phyloP scores from a whole-genome alignment of 2,888 invertebrate genomes.

The Yponomeuta sedellus region DNA sequence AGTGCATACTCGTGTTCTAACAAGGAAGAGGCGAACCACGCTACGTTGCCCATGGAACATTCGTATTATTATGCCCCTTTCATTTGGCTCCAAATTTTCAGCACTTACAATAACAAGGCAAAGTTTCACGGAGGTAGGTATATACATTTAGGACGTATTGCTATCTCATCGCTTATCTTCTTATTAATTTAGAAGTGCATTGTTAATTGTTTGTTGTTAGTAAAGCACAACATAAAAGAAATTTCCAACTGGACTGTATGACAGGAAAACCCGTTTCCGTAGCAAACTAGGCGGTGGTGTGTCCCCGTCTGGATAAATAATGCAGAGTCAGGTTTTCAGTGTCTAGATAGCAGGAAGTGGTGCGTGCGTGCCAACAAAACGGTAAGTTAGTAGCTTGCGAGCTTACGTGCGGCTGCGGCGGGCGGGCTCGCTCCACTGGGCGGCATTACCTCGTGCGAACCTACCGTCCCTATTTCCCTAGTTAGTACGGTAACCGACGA shows the following conservation, averaged over 20 bases:
- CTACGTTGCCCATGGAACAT: not conserved
- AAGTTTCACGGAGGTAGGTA: slow-evolving; percentile 1
- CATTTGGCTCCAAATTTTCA: slow-evolving; percentile 1
- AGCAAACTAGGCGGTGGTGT: not conserved
- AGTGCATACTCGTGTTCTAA: slow-evolving; percentile 1
- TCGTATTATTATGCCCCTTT: slow-evolving; percentile 7
- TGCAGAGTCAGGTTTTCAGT: slow-evolving; percentile 3
- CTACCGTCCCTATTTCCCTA: slow-evolving; percentile 43
- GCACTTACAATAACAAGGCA: slow-evolving; percentile 15
- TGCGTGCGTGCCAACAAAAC: slow-evolving; percentile 48
- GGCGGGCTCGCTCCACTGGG: slow-evolving; percentile 38
- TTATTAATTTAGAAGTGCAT: slow-evolving; percentile 7
- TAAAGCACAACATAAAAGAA: not conserved
- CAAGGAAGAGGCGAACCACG: not conserved
- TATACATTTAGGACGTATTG: not conserved
- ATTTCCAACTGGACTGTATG: not conserved
- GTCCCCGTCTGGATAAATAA: not conserved
- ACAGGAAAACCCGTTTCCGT: not conserved
- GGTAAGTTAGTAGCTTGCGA: slow-evolving; percentile 41
- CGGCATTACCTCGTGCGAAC: slow-evolving; percentile 50
- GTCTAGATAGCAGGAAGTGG: slow-evolving; percentile 16
- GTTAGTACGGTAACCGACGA: slow-evolving; percentile 17
- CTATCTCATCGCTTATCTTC: slow-evolving; percentile 2
- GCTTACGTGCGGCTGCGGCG: slow-evolving; percentile 70
- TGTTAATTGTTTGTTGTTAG: too few species aligned